Percentiles rank a stretch among this genome's conserved stretches.
Conservation (phyloP, 2,888 invertebrate genomes). For the Pecten maximus region DNA sequence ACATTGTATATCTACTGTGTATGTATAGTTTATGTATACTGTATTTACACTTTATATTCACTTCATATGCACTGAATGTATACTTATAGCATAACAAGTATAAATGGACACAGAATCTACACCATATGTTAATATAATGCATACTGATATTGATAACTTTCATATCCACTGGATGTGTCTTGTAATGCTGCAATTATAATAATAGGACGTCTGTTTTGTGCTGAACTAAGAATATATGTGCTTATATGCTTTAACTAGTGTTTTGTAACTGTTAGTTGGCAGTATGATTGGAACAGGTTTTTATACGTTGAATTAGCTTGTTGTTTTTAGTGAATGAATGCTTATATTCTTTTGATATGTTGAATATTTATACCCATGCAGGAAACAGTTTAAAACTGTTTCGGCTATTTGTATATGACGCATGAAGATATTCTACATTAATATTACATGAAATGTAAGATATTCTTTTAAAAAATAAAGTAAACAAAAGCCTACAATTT, state of each 20-base stretch:
- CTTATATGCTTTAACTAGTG: neutral
- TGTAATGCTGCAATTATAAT: neutral
- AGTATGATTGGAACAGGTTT: neutral
- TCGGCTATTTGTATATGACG: neutral
- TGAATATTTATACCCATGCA: neutral
- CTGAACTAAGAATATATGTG: neutral
- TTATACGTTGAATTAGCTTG: neutral
- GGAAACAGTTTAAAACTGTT: neutral
- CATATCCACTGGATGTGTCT: neutral
- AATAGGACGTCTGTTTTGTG: neutral
- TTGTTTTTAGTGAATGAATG: neutral
- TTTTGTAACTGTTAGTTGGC: neutral
- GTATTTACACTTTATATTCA: neutral
- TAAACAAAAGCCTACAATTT: neutral
- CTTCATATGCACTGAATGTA: neutral
- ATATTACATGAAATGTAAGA: slow-evolving; percentile 23
- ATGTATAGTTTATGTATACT: no score
- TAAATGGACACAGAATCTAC: neutral
- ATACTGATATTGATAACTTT: neutral
- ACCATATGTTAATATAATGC: neutral
- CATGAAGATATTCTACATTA: neutral
- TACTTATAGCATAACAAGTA: neutral
- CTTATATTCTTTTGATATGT: neutral
- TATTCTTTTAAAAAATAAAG: neutral
- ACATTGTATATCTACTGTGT: no score